Base-by-base conservation (phyloP, 2,888 invertebrate species). In the Andrena fulva region DNA sequence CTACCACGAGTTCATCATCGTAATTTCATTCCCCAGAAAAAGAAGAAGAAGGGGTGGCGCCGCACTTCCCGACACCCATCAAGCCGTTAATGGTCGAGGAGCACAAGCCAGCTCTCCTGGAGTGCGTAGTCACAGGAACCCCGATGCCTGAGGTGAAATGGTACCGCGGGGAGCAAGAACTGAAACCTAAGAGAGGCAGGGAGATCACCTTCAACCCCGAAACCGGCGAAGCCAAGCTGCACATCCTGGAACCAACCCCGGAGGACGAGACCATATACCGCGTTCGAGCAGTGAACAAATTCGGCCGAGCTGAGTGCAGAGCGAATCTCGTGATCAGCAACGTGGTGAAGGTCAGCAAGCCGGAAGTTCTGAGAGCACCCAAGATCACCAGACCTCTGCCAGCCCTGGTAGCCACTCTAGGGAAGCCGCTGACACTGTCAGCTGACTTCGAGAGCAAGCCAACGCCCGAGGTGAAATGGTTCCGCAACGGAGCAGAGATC, bases 391-490 rank as follows among this genome's bases (percentile, higher is more conserved):
- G 96, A 92, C 97, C 98, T 76, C 95, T 98, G 75, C 96, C 96
- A 93, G 97, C 98, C 12, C 94, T 96, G 85, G 95, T 97, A 68
- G 96, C 97, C 73, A 95, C 96, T 90, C 96, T 96, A 91, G 96
- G 96, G 76, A 95, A 96, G 85, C 96, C 96, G 50, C 95, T 98
- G 80, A 95, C 96, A 70, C 95, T 98, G 79, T 95, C 95, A 88
- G 97, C 97, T 33, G 95, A 96, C 88, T 98, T 97, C 93, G 96
- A 96, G 91, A 97, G 97, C 63, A 94, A 95, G 69, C 96, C 97
- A 12, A 95, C 95, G 85, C 96, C 96, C n/a, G 96, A 96, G 92
- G 95, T 98, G 29, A 96, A 96, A 91, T 99, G 99, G 99, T 96
- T 96, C 90, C 96, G 97, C 90, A 98, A 98, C 93, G 98, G 97